phyloP scores from a whole-genome alignment of 2,797 vertebrate genomes.

The Passerculus sandwichensis region DNA sequence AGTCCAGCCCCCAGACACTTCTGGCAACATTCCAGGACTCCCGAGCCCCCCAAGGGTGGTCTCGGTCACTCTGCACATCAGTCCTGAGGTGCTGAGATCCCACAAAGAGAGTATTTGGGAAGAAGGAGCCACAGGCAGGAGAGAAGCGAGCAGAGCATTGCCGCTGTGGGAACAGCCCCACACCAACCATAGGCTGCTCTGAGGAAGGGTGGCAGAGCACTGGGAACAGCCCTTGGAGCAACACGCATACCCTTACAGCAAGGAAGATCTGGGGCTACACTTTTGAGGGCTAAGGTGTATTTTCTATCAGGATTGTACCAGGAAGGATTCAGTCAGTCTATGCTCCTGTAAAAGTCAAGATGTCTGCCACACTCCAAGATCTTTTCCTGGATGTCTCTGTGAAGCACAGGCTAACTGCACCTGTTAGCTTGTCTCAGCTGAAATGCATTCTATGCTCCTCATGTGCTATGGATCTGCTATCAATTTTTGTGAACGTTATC shows the following conservation, averaged over 20 bases:
- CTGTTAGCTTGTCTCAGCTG: neutral
- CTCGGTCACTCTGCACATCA: too few relatives aligned
- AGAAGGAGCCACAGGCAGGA: neutral
- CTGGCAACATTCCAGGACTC: too few relatives aligned
- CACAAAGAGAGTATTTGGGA: neutral
- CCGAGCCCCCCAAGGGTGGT: too few relatives aligned
- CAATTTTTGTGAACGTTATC: neutral
- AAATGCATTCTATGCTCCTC: neutral
- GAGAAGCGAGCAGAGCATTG: neutral
- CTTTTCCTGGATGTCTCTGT: neutral
- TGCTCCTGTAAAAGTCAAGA: neutral
- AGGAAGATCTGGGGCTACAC: neutral
- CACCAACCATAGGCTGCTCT: neutral
- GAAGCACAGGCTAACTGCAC: neutral
- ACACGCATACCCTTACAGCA: neutral
- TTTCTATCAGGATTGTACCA: neutral
- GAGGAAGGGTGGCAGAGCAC: neutral
- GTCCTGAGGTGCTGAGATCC: too few relatives aligned
- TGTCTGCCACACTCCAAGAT: neutral
- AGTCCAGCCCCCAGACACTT: too few relatives aligned
- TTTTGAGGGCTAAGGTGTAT: neutral
- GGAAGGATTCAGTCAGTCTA: neutral
- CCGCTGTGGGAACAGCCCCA: rapidly evolving
- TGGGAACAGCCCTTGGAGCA: neutral
- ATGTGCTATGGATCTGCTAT: neutral